Percentiles rank a stretch among this genome's conserved stretches.
Evolutionary conservation across 2,888 invertebrate genomes (phyloP).

Genomic region (Drosophila paucipuncta): DNA sequence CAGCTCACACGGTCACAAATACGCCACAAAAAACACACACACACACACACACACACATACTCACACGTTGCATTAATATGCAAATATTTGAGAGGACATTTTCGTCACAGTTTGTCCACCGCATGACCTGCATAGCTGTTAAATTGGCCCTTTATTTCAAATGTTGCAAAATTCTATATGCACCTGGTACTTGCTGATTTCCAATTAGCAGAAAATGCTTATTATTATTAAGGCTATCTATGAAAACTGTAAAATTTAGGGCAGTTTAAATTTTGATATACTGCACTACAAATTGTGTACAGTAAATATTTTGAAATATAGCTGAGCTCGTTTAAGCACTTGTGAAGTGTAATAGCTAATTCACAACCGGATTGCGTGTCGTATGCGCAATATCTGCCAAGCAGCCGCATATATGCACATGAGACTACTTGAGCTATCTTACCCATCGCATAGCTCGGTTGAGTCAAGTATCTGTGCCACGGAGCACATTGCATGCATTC

Average conservation of each 20-base stretch:
- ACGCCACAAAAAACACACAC: background rate
- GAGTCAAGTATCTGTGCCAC: constrained; percentile 25
- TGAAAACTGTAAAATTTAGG: background rate
- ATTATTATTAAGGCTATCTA: background rate
- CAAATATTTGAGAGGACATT: constrained; percentile 69
- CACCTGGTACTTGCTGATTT: constrained; percentile 1
- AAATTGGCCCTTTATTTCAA: constrained; percentile 4
- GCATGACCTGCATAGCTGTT: constrained; percentile 9
- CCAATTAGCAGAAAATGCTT: constrained; percentile 4
- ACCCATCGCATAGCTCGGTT: background rate
- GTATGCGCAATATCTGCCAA: constrained; percentile 28
- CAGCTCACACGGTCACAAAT: constrained; percentile 21
- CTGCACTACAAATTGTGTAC: background rate
- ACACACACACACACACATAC: constrained; percentile 7
- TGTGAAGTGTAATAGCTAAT: constrained; percentile 6
- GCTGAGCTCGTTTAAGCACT: background rate
- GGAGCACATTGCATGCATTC: constrained; percentile 27
- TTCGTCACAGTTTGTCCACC: constrained; percentile 40
- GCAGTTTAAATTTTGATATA: background rate
- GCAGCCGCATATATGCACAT: constrained; percentile 10
- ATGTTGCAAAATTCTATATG: constrained; percentile 7
- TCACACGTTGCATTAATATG: constrained; percentile 70
- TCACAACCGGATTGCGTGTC: constrained; percentile 17
- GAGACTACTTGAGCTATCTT: background rate
- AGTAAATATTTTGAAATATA: background rate